Percentiles rank a stretch among this genome's conserved stretches.
These are phyloP conservation scores for Alectoris magna DNA, from an alignment of 2,797 vertebrate species.

Conservation along the genomic window DNA sequence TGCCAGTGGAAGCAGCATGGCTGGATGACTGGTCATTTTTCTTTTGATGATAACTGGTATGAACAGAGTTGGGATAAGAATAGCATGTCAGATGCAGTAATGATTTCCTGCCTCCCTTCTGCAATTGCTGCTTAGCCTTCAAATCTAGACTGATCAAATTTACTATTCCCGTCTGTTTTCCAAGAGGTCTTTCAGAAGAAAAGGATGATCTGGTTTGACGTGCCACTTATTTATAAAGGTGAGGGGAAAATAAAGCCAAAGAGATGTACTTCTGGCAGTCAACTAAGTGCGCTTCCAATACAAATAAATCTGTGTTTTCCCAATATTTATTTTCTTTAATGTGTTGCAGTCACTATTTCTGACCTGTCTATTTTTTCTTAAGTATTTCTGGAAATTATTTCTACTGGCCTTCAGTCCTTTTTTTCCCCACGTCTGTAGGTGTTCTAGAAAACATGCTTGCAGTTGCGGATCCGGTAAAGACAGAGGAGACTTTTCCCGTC, in stretches of 20 bases:
- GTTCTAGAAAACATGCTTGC: not conserved
- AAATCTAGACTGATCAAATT: not conserved
- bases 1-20: not conserved
- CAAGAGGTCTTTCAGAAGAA: not conserved
- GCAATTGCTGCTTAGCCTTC: not conserved
- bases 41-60: not conserved
- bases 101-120: slow-evolving; percentile 8
- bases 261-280: slow-evolving; percentile 7
- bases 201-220: not conserved
- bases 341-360: not conserved
- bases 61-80: not conserved
- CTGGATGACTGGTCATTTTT: not conserved
- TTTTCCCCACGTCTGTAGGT: not conserved
- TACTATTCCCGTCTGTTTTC: slow-evolving; percentile 4
- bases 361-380: not conserved
- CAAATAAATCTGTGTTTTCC: not conserved
- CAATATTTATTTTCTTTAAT: not conserved
- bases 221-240: slow-evolving; percentile 8
- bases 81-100: not conserved
- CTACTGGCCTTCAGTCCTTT: not conserved
- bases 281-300: not conserved
- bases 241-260: slow-evolving; percentile 9
- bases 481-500: not conserved
- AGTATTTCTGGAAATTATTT: not conserved
- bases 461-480: not conserved